Percentiles rank a stretch among this genome's conserved stretches.
These are phyloP conservation scores for Eupithecia centaureata DNA, from an alignment of 2,888 invertebrate genomes.

Conservation along the genomic window DNA sequence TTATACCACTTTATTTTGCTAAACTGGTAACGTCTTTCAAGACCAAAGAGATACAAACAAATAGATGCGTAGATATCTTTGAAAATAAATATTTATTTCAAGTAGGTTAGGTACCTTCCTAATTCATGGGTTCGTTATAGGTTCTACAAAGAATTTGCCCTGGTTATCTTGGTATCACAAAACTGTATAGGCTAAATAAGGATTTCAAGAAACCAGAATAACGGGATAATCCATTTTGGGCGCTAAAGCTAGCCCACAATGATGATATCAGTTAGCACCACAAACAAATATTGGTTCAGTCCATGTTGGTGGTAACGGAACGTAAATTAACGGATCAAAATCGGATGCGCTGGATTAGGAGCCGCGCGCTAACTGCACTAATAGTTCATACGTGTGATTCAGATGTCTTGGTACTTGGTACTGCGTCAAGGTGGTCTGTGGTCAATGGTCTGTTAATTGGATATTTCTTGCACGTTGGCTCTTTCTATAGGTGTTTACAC, in stretches of 20 bases:
- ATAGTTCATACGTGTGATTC: conserved; percentile 46
- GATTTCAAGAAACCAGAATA: conserved; percentile 5
- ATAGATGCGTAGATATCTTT: background rate
- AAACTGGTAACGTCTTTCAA: background rate
- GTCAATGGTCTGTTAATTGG: conserved; percentile 30
- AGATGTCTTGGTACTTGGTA: conserved; percentile 44
- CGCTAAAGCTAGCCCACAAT: background rate
- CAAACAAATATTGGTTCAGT: conserved; percentile 15
- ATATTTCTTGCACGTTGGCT: conserved; percentile 14
- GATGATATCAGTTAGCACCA: conserved; percentile 12
- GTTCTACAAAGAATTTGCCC: background rate
- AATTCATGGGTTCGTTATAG: background rate
- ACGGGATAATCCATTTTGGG: conserved; percentile 9
- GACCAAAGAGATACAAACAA: background rate
- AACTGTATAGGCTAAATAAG: background rate
- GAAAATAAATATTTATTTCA: background rate
- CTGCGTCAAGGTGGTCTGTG: conserved; percentile 31
- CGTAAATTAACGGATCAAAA: conserved; percentile 18
- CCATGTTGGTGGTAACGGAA: conserved; percentile 15
- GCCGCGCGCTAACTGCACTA: conserved; percentile 59
- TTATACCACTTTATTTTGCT: background rate
- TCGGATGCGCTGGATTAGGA: conserved; percentile 55
- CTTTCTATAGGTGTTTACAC: background rate
- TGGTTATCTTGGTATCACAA: background rate
- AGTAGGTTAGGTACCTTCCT: too few species aligned